Evolutionary conservation across 2,113 vertebrate genomes (phyloP).

Genomic region (Protobothrops mucrosquamatus): DNA sequence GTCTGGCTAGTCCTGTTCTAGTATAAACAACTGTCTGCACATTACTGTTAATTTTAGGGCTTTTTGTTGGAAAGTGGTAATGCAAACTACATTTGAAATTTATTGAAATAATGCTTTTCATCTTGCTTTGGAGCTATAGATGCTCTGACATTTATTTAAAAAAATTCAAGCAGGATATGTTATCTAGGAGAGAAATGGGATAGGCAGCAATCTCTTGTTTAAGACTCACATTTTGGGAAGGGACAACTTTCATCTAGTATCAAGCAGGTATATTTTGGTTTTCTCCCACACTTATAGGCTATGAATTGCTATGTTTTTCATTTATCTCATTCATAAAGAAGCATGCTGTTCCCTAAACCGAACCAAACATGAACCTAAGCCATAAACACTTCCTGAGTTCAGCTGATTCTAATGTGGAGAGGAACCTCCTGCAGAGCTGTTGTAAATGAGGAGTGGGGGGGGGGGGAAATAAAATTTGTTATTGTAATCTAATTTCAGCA

Average conservation of each 20-base stretch:
- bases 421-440: neutral
- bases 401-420: neutral
- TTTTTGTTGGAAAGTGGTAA: neutral
- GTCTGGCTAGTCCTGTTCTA: conserved; percentile 44
- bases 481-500: neutral
- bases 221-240: neutral
- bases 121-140: neutral
- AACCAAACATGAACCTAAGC: neutral
- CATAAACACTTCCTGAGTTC: neutral
- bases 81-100: neutral
- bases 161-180: neutral
- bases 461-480: neutral
- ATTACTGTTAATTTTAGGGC: neutral
- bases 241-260: neutral
- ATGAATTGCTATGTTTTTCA: neutral
- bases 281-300: neutral
- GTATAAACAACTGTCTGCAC: conserved; percentile 25
- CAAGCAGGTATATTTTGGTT: neutral
- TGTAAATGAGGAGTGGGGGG: neutral
- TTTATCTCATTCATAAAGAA: neutral
- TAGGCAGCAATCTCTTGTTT: neutral
- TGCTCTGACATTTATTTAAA: neutral
- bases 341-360: neutral
- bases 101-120: neutral
- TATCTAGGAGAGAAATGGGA: neutral